phyloP scores from a whole-genome alignment of 2,113 vertebrate genomes.

The Amblyornis subalaris region DNA sequence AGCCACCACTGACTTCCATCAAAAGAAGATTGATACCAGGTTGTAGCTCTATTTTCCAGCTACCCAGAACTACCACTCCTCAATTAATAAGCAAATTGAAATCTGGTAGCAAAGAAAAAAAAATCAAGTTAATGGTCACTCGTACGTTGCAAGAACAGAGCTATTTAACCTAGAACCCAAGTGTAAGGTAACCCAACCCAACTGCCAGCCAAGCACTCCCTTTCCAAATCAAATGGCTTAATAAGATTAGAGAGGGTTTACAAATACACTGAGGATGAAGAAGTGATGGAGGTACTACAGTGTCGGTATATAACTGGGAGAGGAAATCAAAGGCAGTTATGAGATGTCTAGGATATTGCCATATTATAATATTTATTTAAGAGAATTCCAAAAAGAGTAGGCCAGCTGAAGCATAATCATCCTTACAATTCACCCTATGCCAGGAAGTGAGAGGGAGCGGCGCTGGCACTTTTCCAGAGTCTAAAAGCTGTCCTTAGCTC shows the following conservation, averaged over 20 bases:
- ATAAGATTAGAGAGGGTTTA: not conserved
- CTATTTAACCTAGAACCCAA: not conserved
- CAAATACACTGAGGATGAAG: not conserved
- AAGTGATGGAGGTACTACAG: not conserved
- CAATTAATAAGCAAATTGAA: conserved; percentile 1
- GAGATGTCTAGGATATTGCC: not conserved
- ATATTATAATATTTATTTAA: not conserved
- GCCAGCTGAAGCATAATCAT: not conserved
- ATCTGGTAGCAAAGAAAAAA: not conserved
- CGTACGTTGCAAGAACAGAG: not conserved
- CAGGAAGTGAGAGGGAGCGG: not conserved
- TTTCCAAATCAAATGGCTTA: not conserved
- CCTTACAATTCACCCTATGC: not conserved
- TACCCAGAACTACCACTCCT: not conserved
- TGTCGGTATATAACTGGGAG: not conserved
- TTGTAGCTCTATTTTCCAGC: not conserved
- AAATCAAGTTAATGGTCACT: not conserved
- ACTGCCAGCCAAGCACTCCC: not conserved
- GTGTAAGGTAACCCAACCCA: not conserved
- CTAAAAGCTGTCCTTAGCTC: not conserved
- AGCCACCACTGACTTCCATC: not conserved
- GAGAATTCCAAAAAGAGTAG: not conserved
- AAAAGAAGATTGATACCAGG: not conserved
- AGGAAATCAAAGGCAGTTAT: not conserved
- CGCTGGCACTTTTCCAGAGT: not conserved